Base-by-base conservation (phyloP, 1,140 invertebrate genomes). In the Caligus rogercresseyi region DNA sequence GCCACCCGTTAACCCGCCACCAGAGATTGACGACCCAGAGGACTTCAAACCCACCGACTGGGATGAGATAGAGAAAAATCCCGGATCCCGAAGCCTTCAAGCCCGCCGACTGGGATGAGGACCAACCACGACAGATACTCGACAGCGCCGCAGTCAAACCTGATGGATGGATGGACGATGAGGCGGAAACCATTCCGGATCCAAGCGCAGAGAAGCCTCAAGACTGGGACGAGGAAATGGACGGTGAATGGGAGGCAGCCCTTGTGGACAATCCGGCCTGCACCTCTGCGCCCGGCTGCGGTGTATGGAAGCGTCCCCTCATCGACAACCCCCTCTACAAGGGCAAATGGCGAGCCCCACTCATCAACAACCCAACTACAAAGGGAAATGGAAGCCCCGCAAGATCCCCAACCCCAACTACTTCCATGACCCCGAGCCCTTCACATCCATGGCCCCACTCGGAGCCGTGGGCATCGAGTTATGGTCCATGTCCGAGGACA, bases 191-290 rank as follows among this genome's bases (percentile, higher is more conserved):
- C 72, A 85, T 97, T 64, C 81, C 89, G 66, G 92, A 97, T 76
- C 83, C 88, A 0, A 80, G 83, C 52, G 86, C 91, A 7, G 74
- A 79, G 25, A 93, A 91, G 75, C 94, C 93, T 0, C 79, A 80
- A 0, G 93, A 98, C 73, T 98, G 94, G 82, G 94, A 98, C 75
- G 81, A 86, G 54, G 90, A 95, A 67, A 98, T 98, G 83, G 95
- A 98, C 76, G 95, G 95, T 0, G 86, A 89, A 73, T 98, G 94
- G 93, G 95, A 98, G 75, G 83, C 95, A 16, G 87, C 93, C 0
- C 76, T 92, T 58, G 83, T 97, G 25, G 80, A 83, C 64, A 98
- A 99, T 77, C 89, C 92, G 0, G 79, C 78, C n/a, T 97, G 92
- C 72, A 77, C 78, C 67, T 78, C 82, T 65, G 85, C 81, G 11